Base-by-base conservation (phyloP, 2,113 vertebrate species). In the Megaceryle maxima region DNA sequence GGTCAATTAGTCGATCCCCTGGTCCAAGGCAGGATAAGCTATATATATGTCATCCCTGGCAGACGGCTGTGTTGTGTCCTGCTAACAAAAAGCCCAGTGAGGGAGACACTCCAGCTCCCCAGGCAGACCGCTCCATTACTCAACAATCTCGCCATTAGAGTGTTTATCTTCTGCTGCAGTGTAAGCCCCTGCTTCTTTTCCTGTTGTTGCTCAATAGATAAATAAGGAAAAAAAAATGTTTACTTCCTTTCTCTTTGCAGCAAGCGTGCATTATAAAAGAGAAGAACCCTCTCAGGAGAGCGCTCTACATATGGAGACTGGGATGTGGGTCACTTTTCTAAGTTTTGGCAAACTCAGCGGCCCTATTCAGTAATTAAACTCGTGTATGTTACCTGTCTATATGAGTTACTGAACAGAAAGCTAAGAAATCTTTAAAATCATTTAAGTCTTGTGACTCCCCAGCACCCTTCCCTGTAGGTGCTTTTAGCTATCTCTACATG, bases 31-130 rank as follows among this genome's bases (percentile, higher is more conserved):
- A 91, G 62, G 51, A 75, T 44, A 78, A 91, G 35, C 48, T 84
- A 48, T 64, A 60, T 53, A 90, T 84, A 91, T 91, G 91, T 87
- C 83, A 89, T 77, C 53, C 73, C 53, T 92, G 84, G 87, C 81
- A 91, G 83, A 73, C 0, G 6, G 29, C 48, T 82, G 29, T 78
- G 48, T 75, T 94, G 91, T 29, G 39, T 91, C 73, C 66, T 87
- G 26, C 21, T 51, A 79, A 75, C 84, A 76, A 53, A 56, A 56
- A 13, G 1, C 2, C 2, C n/a, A 51, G 26, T 28, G 66, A 89
- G 48, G 48, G 69, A 95, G 56, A 62, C 24, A 64, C 62, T 82
- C 4, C 10, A 84, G 6, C 57, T 96, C 87, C 69, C 39, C 6
- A 3, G 77, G 89, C 39, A 84, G 31, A 69, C 59, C 82, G 24